phyloP scores from a whole-genome alignment of 2,888 invertebrate genomes.

The Heliconius ismenius region DNA sequence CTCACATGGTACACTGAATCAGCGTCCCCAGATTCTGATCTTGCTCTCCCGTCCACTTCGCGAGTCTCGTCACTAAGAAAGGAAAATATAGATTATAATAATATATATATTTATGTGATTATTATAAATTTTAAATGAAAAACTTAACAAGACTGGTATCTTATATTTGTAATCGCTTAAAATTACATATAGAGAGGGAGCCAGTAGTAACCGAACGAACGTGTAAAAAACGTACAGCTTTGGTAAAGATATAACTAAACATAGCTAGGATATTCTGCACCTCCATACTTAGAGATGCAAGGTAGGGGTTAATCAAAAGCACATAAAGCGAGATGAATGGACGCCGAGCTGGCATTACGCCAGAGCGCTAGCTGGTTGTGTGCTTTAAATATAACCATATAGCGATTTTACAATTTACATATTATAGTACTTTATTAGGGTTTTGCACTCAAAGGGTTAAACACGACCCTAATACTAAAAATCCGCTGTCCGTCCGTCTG shows the following conservation, averaged over 20 bases:
- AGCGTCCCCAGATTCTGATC: constrained; percentile 91
- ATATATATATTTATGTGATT: neutral
- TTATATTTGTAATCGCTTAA: too few relatives aligned
- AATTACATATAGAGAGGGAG: too few relatives aligned
- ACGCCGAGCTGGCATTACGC: constrained; percentile 52
- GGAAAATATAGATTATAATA: neutral
- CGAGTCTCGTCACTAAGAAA: constrained; percentile 88
- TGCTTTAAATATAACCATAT: constrained; percentile 29
- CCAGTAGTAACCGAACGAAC: neutral
- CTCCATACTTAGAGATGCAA: constrained; percentile 28
- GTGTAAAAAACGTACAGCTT: neutral
- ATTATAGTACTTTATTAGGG: neutral
- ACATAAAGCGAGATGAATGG: constrained; percentile 54
- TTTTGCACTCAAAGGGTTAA: too few relatives aligned
- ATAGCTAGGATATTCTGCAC: constrained; percentile 11
- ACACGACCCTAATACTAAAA: too few relatives aligned
- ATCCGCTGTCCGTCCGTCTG: too few relatives aligned
- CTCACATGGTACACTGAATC: constrained; percentile 86
- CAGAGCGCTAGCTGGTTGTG: constrained; percentile 48
- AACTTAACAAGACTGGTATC: too few relatives aligned
- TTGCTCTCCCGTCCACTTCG: constrained; percentile 84
- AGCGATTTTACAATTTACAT: constrained; percentile 9
- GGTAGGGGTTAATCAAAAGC: constrained; percentile 58
- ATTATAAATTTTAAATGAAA: too few relatives aligned
- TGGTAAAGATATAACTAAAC: neutral